Evolutionary conservation across 2,797 vertebrate species (phyloP).

Genomic region (Phyllotis vaccarum): DNA sequence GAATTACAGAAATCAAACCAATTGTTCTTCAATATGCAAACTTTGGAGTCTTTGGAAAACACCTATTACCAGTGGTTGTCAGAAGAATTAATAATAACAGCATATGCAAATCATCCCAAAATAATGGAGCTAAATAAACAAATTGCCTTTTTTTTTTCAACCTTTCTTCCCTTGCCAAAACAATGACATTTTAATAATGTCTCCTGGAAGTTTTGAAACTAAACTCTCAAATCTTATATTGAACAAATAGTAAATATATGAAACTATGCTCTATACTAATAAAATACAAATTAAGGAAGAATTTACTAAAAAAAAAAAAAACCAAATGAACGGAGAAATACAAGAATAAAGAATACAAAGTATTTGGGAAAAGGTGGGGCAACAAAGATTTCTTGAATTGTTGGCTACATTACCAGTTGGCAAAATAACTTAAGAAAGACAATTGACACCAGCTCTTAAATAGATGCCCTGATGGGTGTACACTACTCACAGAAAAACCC

Average conservation of each 20-base stretch:
- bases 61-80: neutral
- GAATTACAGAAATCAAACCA: neutral
- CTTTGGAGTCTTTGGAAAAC: neutral
- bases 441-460: neutral
- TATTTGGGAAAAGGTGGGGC: neutral
- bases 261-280: neutral
- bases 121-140: neutral
- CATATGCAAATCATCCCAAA: constrained; percentile 3
- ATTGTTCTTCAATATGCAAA: neutral
- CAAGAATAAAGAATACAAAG: neutral
- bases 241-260: neutral
- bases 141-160: constrained; percentile 3
- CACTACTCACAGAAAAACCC: neutral
- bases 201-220: neutral
- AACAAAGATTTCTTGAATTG: neutral
- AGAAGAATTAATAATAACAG: neutral
- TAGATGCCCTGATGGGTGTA: neutral
- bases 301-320: neutral
- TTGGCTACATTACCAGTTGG: neutral
- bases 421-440: neutral
- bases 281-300: constrained; percentile 27
- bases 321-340: neutral
- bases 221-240: neutral
- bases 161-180: neutral
- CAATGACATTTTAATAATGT: neutral